phyloP scores from a whole-genome alignment of 2,113 vertebrate genomes.

The Corythoichthys haematopterus region DNA sequence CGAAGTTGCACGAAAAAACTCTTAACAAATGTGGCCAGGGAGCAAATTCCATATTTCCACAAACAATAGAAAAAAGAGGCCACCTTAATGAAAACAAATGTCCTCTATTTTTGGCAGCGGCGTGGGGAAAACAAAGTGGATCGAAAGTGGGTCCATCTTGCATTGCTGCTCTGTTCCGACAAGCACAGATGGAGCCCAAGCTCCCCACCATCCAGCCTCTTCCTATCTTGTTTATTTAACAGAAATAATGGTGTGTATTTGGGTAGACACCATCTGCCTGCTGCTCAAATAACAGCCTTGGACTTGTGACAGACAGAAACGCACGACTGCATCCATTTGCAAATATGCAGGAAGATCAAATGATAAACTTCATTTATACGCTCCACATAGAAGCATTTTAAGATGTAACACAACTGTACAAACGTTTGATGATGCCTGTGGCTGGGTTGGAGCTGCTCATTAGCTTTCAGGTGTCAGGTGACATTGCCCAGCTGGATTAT shows the following conservation, averaged over 20 bases:
- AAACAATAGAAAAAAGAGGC: not conserved
- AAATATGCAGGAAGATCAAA: not conserved
- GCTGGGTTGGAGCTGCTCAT: constrained; percentile 26
- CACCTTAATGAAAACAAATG: not conserved
- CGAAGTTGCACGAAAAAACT: too few species aligned
- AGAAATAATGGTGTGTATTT: constrained; percentile 53
- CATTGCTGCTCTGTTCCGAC: constrained; percentile 32
- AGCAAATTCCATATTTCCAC: not conserved
- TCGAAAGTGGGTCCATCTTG: constrained; percentile 23
- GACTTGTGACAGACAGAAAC: not conserved
- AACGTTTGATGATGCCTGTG: constrained; percentile 39
- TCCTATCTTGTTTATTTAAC: constrained; percentile 50
- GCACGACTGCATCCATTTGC: not conserved
- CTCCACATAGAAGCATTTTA: not conserved
- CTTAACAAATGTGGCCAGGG: not conserved
- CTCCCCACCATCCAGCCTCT: constrained; percentile 3
- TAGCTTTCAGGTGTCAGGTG: constrained; percentile 48
- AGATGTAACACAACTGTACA: constrained; percentile 4
- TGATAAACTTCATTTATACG: not conserved
- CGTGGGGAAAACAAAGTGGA: constrained; percentile 31
- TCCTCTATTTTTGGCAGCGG: not conserved
- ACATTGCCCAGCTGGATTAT: constrained; percentile 23
- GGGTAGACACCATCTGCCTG: constrained; percentile 51
- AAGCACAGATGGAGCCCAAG: constrained; percentile 30
- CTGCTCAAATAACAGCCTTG: constrained; percentile 14